Conservation (phyloP, 2,113 vertebrate species). For the Hydrolagus affinis region DNA sequence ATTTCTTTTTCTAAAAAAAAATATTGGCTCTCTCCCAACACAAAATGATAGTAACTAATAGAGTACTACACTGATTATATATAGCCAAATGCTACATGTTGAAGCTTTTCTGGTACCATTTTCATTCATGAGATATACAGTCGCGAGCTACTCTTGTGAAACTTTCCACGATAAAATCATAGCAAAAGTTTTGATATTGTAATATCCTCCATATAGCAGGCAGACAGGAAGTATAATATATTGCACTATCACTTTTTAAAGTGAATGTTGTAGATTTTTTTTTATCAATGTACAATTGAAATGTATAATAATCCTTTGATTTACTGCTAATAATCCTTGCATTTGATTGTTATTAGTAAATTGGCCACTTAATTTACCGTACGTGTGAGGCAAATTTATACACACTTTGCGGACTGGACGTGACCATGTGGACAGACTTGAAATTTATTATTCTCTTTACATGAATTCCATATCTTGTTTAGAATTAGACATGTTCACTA, state of each 20-base stretch:
- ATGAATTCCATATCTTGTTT: background rate
- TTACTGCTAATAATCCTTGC: background rate
- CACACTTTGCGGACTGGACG: background rate
- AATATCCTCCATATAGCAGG: background rate
- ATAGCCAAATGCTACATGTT: background rate
- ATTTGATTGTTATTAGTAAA: no score
- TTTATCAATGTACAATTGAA: background rate
- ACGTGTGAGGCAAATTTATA: background rate
- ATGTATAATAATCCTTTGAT: constrained; percentile 1
- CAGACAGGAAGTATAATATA: background rate
- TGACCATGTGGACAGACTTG: background rate
- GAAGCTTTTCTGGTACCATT: background rate
- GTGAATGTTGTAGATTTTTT: constrained; percentile 6
- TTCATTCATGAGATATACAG: background rate
- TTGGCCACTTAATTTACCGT: constrained; percentile 6
- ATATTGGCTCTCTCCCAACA: background rate
- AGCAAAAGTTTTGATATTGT: background rate
- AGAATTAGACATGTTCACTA: constrained; percentile 14
- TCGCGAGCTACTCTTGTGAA: background rate
- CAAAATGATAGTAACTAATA: background rate
- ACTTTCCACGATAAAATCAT: background rate
- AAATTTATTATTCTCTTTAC: constrained; percentile 7
- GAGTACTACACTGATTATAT: background rate
- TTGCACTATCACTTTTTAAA: constrained; percentile 20
- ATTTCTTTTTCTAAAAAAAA: no score